Percentiles rank a stretch among this genome's conserved stretches.
These are phyloP conservation scores for Asbolus verrucosus DNA, from an alignment of 1,140 invertebrate genomes.

Conservation along the genomic window DNA sequence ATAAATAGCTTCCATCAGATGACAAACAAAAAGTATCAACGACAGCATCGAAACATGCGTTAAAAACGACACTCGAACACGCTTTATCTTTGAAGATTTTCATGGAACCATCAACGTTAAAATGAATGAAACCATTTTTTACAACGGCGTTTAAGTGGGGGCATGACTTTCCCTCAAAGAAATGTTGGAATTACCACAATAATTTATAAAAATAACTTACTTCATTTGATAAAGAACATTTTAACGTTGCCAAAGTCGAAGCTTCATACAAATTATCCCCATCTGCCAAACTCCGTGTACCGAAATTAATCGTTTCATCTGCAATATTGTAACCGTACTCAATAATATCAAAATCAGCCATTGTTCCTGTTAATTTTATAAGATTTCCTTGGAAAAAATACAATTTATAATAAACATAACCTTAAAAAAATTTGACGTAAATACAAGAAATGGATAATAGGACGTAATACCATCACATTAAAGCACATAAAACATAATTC, in stretches of 20 bases:
- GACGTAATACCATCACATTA: too few species aligned
- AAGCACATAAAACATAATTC: too few species aligned
- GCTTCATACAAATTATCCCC: conserved; percentile 56
- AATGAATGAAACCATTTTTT: conserved; percentile 42
- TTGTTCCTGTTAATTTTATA: too few species aligned
- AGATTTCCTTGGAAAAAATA: too few species aligned
- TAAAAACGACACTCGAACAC: conserved; percentile 45
- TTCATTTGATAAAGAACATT: conserved; percentile 43
- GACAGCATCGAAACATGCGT: conserved; percentile 44
- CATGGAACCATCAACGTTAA: conserved; percentile 42
- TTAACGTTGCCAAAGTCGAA: conserved; percentile 53
- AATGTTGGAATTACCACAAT: background rate
- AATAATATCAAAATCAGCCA: conserved; percentile 50
- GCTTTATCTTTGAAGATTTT: conserved; percentile 47
- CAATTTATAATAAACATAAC: too few species aligned
- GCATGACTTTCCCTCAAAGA: conserved; percentile 32
- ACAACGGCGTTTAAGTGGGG: conserved; percentile 39
- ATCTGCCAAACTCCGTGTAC: conserved; percentile 49
- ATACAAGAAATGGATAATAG: too few species aligned
- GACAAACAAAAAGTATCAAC: conserved; percentile 43
- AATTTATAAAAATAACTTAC: conserved; percentile 39
- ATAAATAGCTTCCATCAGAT: conserved; percentile 33
- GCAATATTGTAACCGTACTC: conserved; percentile 55
- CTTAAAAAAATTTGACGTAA: too few species aligned
- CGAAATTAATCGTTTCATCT: conserved; percentile 60